Conservation (phyloP, 2,113 vertebrate genomes). For the Mus spicilegus region DNA sequence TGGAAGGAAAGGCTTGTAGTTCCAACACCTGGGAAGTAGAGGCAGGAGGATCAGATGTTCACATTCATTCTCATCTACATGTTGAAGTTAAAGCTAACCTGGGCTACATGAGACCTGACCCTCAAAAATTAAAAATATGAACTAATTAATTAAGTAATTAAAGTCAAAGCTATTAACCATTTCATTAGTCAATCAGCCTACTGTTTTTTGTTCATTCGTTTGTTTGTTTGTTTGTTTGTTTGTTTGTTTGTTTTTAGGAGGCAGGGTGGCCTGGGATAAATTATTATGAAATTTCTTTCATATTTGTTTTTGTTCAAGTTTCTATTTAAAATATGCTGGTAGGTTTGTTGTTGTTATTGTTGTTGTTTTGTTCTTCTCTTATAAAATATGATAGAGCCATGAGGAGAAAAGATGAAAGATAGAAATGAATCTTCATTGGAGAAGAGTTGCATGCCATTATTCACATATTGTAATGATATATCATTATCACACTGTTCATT, state of each 20-base stretch:
- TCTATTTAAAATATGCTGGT: not conserved
- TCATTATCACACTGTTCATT: not conserved
- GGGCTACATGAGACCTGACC: not conserved
- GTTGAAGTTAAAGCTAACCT: not conserved
- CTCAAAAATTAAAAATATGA: not conserved
- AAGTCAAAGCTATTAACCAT: not conserved
- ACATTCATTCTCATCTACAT: not conserved
- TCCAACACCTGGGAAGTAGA: not conserved
- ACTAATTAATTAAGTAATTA: not conserved
- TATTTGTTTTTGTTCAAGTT: not conserved
- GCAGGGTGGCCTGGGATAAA: not conserved
- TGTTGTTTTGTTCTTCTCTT: not conserved
- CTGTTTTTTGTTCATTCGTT: not conserved
- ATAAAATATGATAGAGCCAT: not conserved
- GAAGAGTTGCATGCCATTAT: not conserved
- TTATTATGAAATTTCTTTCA: not conserved
- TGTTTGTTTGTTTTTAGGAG: not conserved
- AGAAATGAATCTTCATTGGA: not conserved
- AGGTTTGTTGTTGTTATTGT: not conserved
- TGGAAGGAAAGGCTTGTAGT: not conserved
- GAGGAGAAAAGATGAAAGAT: not conserved
- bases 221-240: too few species aligned
- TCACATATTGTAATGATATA: too few species aligned
- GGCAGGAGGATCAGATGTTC: not conserved
- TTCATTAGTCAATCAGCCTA: not conserved